Evolutionary conservation across 2,888 invertebrate genomes (phyloP).

Genomic region (Limnephilus auricula): DNA sequence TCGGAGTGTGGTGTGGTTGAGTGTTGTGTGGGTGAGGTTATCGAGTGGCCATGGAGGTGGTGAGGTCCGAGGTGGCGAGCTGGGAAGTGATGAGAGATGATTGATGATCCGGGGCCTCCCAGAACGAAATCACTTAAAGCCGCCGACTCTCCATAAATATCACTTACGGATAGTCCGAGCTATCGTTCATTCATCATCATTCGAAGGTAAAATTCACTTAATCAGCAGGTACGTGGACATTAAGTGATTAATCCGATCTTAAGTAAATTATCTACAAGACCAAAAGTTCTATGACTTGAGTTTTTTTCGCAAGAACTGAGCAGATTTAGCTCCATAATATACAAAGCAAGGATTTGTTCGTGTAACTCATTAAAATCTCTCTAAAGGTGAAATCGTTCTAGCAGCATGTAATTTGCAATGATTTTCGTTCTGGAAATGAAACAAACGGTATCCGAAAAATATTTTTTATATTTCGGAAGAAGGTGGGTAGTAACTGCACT

Average conservation of each 20-base stretch:
- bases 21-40: slow-evolving; percentile 28
- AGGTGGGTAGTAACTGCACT: background rate
- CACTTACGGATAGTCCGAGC: slow-evolving; percentile 40
- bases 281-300: background rate
- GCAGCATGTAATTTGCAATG: too few species aligned
- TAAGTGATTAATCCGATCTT: slow-evolving; percentile 2
- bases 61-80: background rate
- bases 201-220: slow-evolving; percentile 15
- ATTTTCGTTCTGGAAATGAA: too few species aligned
- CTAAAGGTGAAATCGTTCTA: too few species aligned
- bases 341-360: background rate
- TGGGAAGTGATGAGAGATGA: slow-evolving; percentile 62
- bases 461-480: background rate
- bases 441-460: too few species aligned
- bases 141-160: slow-evolving; percentile 58
- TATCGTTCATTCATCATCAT: slow-evolving; percentile 40
- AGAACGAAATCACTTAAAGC: slow-evolving; percentile 64
- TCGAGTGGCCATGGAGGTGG: background rate
- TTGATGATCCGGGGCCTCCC: slow-evolving; percentile 63
- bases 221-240: background rate
- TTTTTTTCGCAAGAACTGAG: background rate
- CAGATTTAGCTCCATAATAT: background rate
- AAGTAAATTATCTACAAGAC: slow-evolving; percentile 8
- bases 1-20: slow-evolving; percentile 18
- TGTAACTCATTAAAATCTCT: background rate